Base-by-base conservation (phyloP, 2,888 invertebrate species). In the Lepidocyrtinus sp. region DNA sequence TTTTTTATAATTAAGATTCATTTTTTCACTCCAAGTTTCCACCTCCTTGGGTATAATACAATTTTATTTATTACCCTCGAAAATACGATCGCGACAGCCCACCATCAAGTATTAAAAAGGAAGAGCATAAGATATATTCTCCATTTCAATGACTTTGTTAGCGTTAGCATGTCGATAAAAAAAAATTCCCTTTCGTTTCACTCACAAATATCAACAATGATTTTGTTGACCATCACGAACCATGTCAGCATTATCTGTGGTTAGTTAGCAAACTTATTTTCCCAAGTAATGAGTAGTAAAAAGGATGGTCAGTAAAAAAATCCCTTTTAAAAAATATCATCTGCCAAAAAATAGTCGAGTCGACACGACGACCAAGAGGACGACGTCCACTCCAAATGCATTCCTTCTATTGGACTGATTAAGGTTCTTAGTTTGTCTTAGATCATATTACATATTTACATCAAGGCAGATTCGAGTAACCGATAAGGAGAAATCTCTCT, bases 221-320 rank as follows among this genome's bases (percentile, higher is more conserved):
- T n/a, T n/a, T 65, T 65, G 59, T 61, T 61, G 71, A 73, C 73
- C 73, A 64, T 50, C 73, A 50, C 64, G 46, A 64, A 50, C 19
- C 26, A 27, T 25, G 64, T 12, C 46, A n/a, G 59, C 19, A 55
- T 59, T 73, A 45, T 15, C 50, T 15, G 24, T 64, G 73, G 64
- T 65, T 64, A 59, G 59, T 59, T 59, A 59, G 36, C 36, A 36
- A 5, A 36, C 36, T 50, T 59, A 19, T 9, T 59, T 59, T 59
- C 21, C 22, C 22, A 36, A 59, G 59, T 59, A 59, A 59, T 59
- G 59, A 59, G 59, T 59, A 73, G 27, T 67, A 45, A 45, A n/a
- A 67, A 46, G 67, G 45, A 27, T 67, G 67, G 67, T 67, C 46
- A 67, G 45, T 19, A n/a, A 55, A 61, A 21, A 61, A 21, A 59